These are phyloP conservation scores for Corythoichthys intestinalis DNA, from an alignment of 2,113 vertebrate genomes.

Conservation along the genomic window DNA sequence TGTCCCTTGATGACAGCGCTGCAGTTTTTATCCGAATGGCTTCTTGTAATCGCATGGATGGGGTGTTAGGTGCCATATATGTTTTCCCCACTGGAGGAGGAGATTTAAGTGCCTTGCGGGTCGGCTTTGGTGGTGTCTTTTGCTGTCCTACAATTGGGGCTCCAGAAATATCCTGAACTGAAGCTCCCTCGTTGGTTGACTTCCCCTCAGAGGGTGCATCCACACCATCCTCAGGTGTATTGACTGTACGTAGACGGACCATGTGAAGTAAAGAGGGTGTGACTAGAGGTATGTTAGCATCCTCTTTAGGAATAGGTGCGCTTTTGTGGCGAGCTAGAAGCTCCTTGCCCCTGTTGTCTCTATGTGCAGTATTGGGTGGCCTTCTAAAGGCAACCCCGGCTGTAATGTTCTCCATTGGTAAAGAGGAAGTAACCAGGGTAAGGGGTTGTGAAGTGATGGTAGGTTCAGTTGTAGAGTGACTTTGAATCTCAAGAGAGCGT, in stretches of 20 bases:
- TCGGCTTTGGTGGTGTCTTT: conserved; percentile 82
- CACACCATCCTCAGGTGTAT: conserved; percentile 56
- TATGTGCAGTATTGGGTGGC: conserved; percentile 50
- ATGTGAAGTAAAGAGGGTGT: conserved; percentile 92
- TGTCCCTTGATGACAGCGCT: conserved; percentile 67
- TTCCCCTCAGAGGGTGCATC: conserved; percentile 37
- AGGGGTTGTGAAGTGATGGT: conserved; percentile 10
- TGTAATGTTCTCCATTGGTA: conserved; percentile 50
- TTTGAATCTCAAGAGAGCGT: conserved; percentile 37
- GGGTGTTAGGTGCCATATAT: conserved; percentile 43
- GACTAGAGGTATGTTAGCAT: conserved; percentile 85
- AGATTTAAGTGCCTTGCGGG: conserved; percentile 79
- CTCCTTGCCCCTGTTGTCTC: conserved; percentile 73
- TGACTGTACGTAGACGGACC: conserved; percentile 87
- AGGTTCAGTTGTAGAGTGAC: conserved; percentile 11
- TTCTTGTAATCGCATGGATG: conserved; percentile 78
- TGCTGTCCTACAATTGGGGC: conserved; percentile 40
- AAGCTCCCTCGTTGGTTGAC: conserved; percentile 16
- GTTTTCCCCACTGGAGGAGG: conserved; percentile 48
- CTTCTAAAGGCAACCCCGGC: conserved; percentile 61
- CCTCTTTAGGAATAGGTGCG: conserved; percentile 75
- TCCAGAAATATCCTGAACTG: conserved; percentile 27
- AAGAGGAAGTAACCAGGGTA: conserved; percentile 14
- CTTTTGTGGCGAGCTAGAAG: conserved; percentile 68
- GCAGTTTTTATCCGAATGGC: conserved; percentile 84